Base-by-base conservation (phyloP, 2,888 invertebrate genomes). In the Drosophila borborema region DNA sequence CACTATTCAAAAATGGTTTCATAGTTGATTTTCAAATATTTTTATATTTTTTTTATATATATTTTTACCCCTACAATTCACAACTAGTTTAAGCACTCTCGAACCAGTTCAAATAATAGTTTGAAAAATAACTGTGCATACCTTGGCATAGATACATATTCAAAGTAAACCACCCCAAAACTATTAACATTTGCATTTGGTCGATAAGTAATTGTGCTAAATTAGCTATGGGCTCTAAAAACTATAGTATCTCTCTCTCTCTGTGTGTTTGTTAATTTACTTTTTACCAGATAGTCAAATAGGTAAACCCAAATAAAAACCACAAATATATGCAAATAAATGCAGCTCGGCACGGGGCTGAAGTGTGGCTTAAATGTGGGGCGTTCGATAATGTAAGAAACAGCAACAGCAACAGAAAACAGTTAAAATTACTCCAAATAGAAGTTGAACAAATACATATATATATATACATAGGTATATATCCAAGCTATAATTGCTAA, bases 201-300 rank as follows among this genome's bases (percentile, higher is more conserved):
- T 36, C 54, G 77, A 74, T 81, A 81, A 74, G 74, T 74, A 81
- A 74, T 67, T 77, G 71, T 80, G 80, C 64, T 78, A 78, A 81
- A 81, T 80, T 81, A 65, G 64, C 53, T 64, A 72, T 64, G 72
- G 75, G 60, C 41, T 60, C 55, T 48, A 28, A 63, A 51, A 18
- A 51, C 18, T 31, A 31, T 10, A n/a, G 31, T 20, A 12, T 18
- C 14, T 14, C 28, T 28, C 28, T 28, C 28, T 18, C 14, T 7
- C 6, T 46, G 20, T 28, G 46, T 48, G 28, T 48, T 48, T 48
- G 49, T 12, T 49, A 10, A 34, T 31, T 49, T 53, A 28, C 23
- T 10, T 28, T 38, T 34, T 41, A 49, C 23, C 58, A 38, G 56
- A 61, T 73, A 62, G 43, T 41, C 12, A 55, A 71, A 43, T n/a